Conservation (phyloP, 2,113 vertebrate species). For the Boulengeromyrus knoepffleri region DNA sequence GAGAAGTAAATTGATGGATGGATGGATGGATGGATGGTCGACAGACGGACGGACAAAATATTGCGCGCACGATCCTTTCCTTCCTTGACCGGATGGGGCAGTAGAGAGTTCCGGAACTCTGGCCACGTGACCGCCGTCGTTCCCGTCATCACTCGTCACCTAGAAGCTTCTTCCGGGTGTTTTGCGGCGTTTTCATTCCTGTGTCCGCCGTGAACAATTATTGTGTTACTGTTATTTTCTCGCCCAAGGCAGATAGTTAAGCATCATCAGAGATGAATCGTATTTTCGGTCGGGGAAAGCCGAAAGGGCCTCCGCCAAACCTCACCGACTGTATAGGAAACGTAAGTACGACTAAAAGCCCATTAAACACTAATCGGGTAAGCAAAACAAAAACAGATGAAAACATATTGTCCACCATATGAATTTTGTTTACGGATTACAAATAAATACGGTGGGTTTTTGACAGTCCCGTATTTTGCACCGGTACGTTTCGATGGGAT, state of each 20-base stretch:
- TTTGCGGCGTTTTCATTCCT: background rate
- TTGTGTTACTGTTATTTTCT: slow-evolving; percentile 3
- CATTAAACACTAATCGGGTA: background rate
- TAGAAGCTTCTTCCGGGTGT: slow-evolving; percentile 46
- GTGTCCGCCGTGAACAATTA: background rate
- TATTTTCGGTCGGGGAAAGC: slow-evolving; percentile 80
- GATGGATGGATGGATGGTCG: background rate
- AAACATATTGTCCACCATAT: background rate
- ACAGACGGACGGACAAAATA: background rate
- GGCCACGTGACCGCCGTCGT: slow-evolving; percentile 28
- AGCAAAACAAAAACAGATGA: slow-evolving; percentile 38
- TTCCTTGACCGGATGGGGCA: background rate
- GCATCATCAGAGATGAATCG: slow-evolving; percentile 71
- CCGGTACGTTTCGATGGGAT: background rate
- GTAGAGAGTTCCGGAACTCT: background rate
- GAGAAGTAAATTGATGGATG: background rate
- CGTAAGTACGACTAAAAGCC: slow-evolving; percentile 55
- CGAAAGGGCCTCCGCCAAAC: slow-evolving; percentile 84
- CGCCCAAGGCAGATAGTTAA: no score
- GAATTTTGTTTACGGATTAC: background rate
- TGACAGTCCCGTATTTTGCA: background rate
- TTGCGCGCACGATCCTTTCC: background rate
- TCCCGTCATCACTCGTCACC: slow-evolving; percentile 32
- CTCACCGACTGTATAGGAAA: slow-evolving; percentile 90
- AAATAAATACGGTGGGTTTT: background rate